Conservation (phyloP, 2,797 vertebrate genomes). For the Luscinia luscinia region DNA sequence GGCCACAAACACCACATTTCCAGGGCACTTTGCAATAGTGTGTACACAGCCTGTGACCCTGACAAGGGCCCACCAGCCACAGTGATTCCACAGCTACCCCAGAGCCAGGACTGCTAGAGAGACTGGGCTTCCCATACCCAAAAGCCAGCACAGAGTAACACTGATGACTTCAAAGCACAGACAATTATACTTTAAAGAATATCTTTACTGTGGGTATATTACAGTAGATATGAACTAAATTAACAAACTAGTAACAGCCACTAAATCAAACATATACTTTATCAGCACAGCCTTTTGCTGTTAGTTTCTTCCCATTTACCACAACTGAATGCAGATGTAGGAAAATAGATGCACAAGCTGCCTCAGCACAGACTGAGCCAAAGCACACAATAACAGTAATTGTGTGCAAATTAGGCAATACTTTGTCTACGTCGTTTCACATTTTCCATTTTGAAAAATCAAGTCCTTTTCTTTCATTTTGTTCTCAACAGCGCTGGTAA, state of each 20-base stretch:
- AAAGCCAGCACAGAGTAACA: not conserved
- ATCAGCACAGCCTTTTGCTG: not conserved
- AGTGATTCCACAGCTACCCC: not conserved
- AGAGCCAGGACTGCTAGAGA: not conserved
- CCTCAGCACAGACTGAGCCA: conserved; percentile 6
- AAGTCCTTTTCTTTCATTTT: conserved; percentile 24
- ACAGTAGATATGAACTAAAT: not conserved
- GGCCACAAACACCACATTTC: not conserved
- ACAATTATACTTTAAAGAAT: not conserved
- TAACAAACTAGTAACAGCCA: not conserved
- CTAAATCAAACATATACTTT: not conserved
- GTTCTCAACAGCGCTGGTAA: conserved; percentile 23
- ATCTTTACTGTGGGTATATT: not conserved
- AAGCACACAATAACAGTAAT: not conserved
- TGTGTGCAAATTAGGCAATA: conserved; percentile 43
- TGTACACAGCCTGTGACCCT: rapidly evolving
- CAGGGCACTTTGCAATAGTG: rapidly evolving
- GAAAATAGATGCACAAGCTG: not conserved
- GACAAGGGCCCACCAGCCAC: not conserved
- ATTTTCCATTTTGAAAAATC: conserved; percentile 5
- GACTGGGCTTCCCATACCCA: not conserved
- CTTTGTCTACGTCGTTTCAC: rapidly evolving
- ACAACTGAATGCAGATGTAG: not conserved
- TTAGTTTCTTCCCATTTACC: not conserved
- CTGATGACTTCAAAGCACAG: not conserved